Evolutionary conservation across 2,888 invertebrate species (phyloP).

Genomic region (Operophtera brumata): DNA sequence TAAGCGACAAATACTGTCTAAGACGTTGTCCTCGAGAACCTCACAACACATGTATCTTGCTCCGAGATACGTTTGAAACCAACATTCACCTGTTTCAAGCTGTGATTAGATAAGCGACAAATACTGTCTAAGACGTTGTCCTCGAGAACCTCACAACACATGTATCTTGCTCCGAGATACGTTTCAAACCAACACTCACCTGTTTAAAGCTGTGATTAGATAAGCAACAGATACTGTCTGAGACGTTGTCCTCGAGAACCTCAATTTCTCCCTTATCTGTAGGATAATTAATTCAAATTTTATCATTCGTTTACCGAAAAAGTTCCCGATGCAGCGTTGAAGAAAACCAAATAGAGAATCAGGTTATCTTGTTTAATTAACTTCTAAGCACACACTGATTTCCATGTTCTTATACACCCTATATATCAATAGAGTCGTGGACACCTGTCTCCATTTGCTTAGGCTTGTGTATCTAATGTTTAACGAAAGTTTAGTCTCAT

Average conservation of each 20-base stretch:
- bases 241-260: constrained; percentile 4
- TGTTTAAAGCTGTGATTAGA: constrained; percentile 6
- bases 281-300: constrained; percentile 25
- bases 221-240: constrained; percentile 12
- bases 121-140: too few species aligned
- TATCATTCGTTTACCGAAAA: constrained; percentile 28
- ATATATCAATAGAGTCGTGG: constrained; percentile 72
- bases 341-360: constrained; percentile 66
- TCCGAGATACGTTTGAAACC: too few species aligned
- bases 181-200: neutral
- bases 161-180: too few species aligned
- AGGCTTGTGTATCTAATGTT: constrained; percentile 75
- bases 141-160: too few species aligned
- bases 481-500: constrained; percentile 72
- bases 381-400: constrained; percentile 65
- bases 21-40: too few species aligned
- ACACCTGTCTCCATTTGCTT: constrained; percentile 79
- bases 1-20: too few species aligned
- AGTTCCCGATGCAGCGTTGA: constrained; percentile 44
- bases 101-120: too few species aligned
- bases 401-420: constrained; percentile 68
- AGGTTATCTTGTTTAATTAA: constrained; percentile 78
- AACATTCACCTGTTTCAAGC: too few species aligned
- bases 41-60: too few species aligned
- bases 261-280: constrained; percentile 21